phyloP scores from a whole-genome alignment of 1,140 invertebrate genomes.

The Zaprionus tsacasi region DNA sequence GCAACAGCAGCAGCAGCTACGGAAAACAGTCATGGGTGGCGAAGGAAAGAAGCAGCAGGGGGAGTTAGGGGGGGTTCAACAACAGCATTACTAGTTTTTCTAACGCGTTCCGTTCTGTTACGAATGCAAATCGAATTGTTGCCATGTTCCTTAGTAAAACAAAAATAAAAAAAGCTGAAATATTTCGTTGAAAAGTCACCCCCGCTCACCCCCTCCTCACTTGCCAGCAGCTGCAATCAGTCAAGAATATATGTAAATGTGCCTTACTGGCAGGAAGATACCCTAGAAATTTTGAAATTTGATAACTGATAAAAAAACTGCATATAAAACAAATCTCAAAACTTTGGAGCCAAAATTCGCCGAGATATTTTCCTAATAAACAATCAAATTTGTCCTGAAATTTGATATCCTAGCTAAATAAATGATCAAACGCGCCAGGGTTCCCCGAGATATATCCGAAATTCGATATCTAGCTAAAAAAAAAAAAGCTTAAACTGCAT shows the following conservation, averaged over 20 bases:
- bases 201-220: not conserved
- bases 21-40: not conserved
- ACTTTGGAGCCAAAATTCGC: too few species aligned
- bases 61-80: not conserved
- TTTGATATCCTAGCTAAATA: too few species aligned
- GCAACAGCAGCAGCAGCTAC: conserved; percentile 25
- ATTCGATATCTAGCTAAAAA: too few species aligned
- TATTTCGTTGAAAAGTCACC: conserved; percentile 22
- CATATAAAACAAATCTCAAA: too few species aligned
- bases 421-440: too few species aligned
- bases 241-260: not conserved
- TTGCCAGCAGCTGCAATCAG: not conserved
- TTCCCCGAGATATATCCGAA: too few species aligned
- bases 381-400: too few species aligned
- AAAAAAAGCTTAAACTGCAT: too few species aligned
- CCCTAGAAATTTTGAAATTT: not conserved
- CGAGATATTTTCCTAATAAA: too few species aligned
- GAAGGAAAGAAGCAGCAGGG: not conserved
- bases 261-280: not conserved
- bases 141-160: conserved; percentile 5
- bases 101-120: conserved; percentile 77
- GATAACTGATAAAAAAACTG: too few species aligned
- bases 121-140: conserved; percentile 72
- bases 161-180: not conserved
- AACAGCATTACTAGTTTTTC: conserved; percentile 40